These are phyloP conservation scores for Ophioninae sp. DNA, from an alignment of 2,888 invertebrate species.

Conservation along the genomic window DNA sequence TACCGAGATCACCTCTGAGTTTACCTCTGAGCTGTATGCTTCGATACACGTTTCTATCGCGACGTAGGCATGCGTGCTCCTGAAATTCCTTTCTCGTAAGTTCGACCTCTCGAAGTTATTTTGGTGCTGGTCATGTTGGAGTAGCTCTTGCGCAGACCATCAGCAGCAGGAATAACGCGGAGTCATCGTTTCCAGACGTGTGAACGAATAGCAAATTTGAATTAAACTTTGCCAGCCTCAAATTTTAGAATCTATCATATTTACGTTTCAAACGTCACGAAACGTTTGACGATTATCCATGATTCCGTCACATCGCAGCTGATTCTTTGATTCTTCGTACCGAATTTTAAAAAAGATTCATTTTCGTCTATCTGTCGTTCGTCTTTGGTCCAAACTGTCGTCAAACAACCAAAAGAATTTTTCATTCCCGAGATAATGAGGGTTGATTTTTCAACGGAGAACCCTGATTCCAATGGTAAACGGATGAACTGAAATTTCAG, in stretches of 20 bases:
- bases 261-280: slow-evolving; percentile 6
- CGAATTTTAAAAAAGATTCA: background rate
- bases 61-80: slow-evolving; percentile 1
- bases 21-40: slow-evolving; percentile 34
- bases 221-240: slow-evolving; percentile 1
- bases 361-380: background rate
- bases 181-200: slow-evolving; percentile 37
- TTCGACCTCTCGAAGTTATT: slow-evolving; percentile 33
- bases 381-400: background rate
- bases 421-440: background rate
- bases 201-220: slow-evolving; percentile 45
- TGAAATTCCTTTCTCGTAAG: slow-evolving; percentile 13
- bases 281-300: background rate
- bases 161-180: slow-evolving; percentile 13
- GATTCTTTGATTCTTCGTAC: background rate
- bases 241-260: background rate
- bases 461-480: background rate
- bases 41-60: slow-evolving; percentile 6
- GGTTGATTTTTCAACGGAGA: background rate
- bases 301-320: background rate
- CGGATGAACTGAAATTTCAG: slow-evolving; percentile 15
- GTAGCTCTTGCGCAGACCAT: slow-evolving; percentile 43
- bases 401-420: too few species aligned
- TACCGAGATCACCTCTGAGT: slow-evolving; percentile 50
- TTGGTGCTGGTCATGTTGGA: slow-evolving; percentile 15